Conservation (phyloP, 1,140 invertebrate genomes). For the Globodera ellingtonae region DNA sequence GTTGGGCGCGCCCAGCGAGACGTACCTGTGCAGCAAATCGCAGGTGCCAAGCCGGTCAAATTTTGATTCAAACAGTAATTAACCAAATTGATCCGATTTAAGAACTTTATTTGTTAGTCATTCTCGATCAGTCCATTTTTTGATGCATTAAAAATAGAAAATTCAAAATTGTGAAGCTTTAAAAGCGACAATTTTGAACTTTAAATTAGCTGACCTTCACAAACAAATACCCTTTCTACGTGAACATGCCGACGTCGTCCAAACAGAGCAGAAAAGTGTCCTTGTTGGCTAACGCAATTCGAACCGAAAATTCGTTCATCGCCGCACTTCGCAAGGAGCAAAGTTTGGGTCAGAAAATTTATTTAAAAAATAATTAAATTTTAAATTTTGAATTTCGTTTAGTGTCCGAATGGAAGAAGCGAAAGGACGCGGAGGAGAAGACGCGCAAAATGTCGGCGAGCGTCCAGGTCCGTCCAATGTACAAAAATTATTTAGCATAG, state of each 20-base stretch:
- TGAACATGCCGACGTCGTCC: slow-evolving; percentile 46
- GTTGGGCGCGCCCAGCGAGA: slow-evolving; percentile 30
- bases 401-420: background rate
- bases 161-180: background rate
- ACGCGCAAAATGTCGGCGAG: too few relatives aligned
- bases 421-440: background rate
- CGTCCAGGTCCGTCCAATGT: too few relatives aligned
- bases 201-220: slow-evolving; percentile 35
- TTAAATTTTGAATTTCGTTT: background rate
- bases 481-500: too few relatives aligned
- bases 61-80: too few relatives aligned
- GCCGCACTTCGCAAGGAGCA: slow-evolving; percentile 12
- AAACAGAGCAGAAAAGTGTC: slow-evolving; percentile 46
- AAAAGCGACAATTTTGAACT: background rate
- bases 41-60: slow-evolving; percentile 22
- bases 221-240: slow-evolving; percentile 45
- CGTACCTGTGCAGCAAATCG: slow-evolving; percentile 39
- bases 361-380: background rate
- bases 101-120: background rate
- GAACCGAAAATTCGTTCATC: slow-evolving; percentile 19
- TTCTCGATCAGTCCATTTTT: background rate
- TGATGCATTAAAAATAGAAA: background rate
- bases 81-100: too few relatives aligned
- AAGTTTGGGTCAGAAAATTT: background rate
- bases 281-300: slow-evolving; percentile 37